phyloP scores from a whole-genome alignment of 2,113 vertebrate species.

The Struthidea cinerea region DNA sequence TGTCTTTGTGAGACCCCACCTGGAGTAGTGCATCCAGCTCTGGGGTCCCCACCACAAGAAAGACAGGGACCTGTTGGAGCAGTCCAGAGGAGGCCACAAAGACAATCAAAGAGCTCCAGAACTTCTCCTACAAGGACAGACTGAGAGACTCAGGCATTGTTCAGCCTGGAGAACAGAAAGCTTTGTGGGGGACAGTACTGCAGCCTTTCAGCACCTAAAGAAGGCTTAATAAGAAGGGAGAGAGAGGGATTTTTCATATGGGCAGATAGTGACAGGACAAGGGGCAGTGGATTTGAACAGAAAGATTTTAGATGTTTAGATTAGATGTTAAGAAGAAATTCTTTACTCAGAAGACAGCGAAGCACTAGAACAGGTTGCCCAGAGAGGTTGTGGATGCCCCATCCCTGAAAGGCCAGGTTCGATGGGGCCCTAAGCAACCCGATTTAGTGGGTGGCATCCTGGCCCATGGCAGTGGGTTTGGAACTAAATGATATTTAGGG shows the following conservation, averaged over 20 bases:
- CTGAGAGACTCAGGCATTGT: background rate
- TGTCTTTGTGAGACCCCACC: too few species aligned
- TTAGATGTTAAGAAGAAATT: background rate
- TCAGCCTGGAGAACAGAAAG: background rate
- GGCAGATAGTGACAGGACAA: background rate
- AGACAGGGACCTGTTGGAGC: background rate
- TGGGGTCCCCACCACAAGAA: background rate
- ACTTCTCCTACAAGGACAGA: fast-evolving
- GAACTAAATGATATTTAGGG: background rate
- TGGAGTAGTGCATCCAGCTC: too few species aligned
- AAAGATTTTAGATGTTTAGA: background rate
- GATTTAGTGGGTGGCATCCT: background rate
- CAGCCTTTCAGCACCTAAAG: background rate
- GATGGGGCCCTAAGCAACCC: background rate
- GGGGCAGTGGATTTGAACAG: background rate
- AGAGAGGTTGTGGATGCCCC: fast-evolving
- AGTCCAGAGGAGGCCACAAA: too few species aligned
- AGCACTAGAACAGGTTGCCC: background rate
- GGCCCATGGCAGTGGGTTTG: background rate
- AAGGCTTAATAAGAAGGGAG: background rate
- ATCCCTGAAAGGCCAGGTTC: background rate
- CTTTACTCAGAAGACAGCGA: background rate
- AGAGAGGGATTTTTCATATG: background rate
- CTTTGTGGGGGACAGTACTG: fast-evolving
- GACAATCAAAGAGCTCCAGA: background rate